A percentile compares a stretch with the other conserved stretches of the same genome.
phyloP scores from a whole-genome alignment of 2,888 invertebrate genomes.

The Thalpophila matura region DNA sequence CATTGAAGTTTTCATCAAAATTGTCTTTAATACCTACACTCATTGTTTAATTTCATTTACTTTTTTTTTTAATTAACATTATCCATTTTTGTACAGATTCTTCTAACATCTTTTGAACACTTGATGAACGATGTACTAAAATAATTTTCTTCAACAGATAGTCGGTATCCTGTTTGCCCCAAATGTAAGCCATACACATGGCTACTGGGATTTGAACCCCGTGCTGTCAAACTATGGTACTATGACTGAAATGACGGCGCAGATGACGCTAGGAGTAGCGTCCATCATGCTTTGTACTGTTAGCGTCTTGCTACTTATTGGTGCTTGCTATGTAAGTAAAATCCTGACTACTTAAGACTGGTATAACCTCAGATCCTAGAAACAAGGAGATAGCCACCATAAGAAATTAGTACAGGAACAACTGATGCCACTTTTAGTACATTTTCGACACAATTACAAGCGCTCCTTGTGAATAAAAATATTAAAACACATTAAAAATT shows the following conservation, averaged over 20 bases:
- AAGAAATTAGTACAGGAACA: too few relatives aligned
- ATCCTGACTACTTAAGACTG: too few relatives aligned
- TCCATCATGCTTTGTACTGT: conserved; percentile 76
- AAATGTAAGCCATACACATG: conserved; percentile 74
- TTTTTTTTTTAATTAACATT: neutral
- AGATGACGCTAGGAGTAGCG: conserved; percentile 72
- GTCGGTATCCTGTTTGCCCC: conserved; percentile 79
- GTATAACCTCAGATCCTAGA: too few relatives aligned
- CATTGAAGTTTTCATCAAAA: too few relatives aligned
- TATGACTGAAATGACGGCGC: conserved; percentile 69
- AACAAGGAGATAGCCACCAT: too few relatives aligned
- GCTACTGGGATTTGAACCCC: conserved; percentile 75
- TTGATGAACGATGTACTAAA: neutral
- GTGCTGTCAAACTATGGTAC: conserved; percentile 74
- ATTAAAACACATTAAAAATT: too few relatives aligned
- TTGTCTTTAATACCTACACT: too few relatives aligned
- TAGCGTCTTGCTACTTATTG: conserved; percentile 74
- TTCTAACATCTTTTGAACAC: conserved; percentile 2
- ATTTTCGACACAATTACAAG: too few relatives aligned
- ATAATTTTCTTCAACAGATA: conserved; percentile 61
- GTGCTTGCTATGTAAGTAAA: conserved; percentile 76
- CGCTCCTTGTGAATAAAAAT: too few relatives aligned
- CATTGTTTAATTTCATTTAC: neutral
- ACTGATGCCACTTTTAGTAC: too few relatives aligned
- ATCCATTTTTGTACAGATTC: too few relatives aligned